A percentile compares a stretch with the other conserved stretches of the same genome.
These are phyloP conservation scores for Bos taurus DNA, from an alignment of 2,113 vertebrate species.

Conservation along the genomic window DNA sequence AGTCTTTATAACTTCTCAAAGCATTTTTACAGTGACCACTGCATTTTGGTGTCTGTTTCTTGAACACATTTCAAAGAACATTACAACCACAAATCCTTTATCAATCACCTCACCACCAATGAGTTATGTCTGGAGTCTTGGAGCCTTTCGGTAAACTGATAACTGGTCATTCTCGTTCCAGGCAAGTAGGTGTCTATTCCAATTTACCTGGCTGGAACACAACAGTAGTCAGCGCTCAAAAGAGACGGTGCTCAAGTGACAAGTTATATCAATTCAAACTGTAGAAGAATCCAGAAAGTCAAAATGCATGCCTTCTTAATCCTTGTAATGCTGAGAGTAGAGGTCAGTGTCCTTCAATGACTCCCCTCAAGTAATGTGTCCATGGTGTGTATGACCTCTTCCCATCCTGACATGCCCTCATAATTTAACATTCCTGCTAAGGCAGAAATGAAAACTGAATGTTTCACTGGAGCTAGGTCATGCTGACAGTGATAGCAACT, in stretches of 20 bases:
- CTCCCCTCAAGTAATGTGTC: neutral
- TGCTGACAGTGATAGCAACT: constrained; percentile 37
- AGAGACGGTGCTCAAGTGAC: neutral
- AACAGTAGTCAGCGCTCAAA: neutral
- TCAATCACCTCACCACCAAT: neutral
- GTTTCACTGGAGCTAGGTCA: constrained; percentile 39
- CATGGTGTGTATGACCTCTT: neutral
- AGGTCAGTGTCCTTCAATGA: neutral
- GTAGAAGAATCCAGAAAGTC: neutral
- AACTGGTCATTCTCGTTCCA: neutral
- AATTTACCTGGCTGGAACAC: neutral
- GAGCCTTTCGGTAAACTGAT: neutral
- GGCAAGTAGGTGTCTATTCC: neutral
- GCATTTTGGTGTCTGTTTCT: neutral
- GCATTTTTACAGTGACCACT: neutral
- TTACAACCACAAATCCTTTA: neutral
- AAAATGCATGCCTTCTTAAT: neutral
- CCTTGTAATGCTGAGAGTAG: neutral
- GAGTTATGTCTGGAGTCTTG: neutral
- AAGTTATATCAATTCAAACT: neutral
- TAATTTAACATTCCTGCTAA: neutral
- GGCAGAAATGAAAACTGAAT: neutral
- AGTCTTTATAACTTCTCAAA: neutral
- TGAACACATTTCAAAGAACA: neutral
- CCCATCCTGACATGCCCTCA: neutral